A percentile compares a stretch with the other conserved stretches of the same genome.
phyloP scores from a whole-genome alignment of 2,797 vertebrate genomes.

The Esox masquinongy region DNA sequence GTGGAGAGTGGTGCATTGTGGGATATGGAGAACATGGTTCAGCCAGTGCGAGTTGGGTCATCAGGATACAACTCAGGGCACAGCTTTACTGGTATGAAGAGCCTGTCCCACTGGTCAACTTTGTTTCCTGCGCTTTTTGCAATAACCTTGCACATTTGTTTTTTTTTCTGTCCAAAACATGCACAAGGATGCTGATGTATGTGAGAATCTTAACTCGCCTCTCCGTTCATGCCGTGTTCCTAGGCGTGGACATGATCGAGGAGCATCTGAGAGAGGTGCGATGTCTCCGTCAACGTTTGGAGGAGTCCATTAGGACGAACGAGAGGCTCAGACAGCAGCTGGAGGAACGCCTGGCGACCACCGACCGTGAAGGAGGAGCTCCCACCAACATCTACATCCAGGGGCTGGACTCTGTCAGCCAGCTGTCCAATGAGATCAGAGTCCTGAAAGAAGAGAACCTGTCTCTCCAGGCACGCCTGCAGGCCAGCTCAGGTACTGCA shows the following conservation, averaged over 20 bases:
- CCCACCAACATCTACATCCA: conserved; percentile 81
- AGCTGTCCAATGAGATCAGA: conserved; percentile 84
- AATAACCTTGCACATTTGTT: no score
- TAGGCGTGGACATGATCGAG: conserved; percentile 85
- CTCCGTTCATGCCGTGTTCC: neutral
- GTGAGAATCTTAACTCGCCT: neutral
- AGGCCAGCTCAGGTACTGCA: conserved; percentile 79
- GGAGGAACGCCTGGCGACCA: conserved; percentile 76
- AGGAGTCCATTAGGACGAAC: conserved; percentile 92
- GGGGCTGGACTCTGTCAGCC: conserved; percentile 77
- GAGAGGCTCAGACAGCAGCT: conserved; percentile 89
- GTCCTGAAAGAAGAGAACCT: conserved; percentile 84
- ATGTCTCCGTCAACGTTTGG: conserved; percentile 86
- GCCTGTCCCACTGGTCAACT: neutral
- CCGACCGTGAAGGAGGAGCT: conserved; percentile 67
- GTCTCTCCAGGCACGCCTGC: conserved; percentile 78
- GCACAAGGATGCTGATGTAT: neutral
- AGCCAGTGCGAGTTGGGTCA: conserved; percentile 62
- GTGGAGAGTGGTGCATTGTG: conserved; percentile 64
- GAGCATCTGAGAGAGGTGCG: conserved; percentile 90
- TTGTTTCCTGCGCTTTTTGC: neutral
- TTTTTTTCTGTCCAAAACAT: neutral
- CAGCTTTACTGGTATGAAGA: conserved; percentile 77
- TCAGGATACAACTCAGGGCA: conserved; percentile 63
- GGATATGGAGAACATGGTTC: conserved; percentile 65